Base-by-base conservation (phyloP, 2,888 invertebrate species). In the Lutraria lutraria region DNA sequence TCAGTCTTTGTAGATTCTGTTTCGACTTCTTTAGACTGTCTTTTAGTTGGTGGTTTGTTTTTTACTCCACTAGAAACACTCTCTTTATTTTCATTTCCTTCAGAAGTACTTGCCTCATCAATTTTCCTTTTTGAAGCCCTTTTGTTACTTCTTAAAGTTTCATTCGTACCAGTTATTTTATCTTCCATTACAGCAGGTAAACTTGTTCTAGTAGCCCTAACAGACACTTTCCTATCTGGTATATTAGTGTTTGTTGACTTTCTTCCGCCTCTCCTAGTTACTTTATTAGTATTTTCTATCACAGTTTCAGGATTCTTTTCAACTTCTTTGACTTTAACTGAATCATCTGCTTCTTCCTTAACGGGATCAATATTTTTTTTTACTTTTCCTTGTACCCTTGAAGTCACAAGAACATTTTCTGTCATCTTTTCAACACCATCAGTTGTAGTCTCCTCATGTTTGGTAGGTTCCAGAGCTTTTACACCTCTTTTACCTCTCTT, bases 101-200 rank as follows among this genome's bases (percentile, higher is more conserved):
- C 52, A 29, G 53, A 43, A 34, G n/a, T 16, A 56, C n/a, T 52
- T 52, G 52, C 68, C 53, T 63, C 72, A 25, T 52, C 54, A 8
- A 43, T 68, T 72, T 63, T 52, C n/a, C 52, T 21, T 52, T 52
- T 83, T 13, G 25, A 68, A 8, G 43, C 29, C 25, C 52, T 68
- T 63, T 19, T n/a, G 68, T 34, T 83, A 68, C 68, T 25, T 15
- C 52, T 52, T 34, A 21, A 19, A 29, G 25, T 81, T 31, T 19
- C 1, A 53, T 79, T 56, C 21, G 56, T 86, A 16, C 31, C 43
- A 53, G 29, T 43, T 31, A 54, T 12, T 21, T 76, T 54, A 16
- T 68, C 52, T 56, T 89, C 89, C 34, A 88, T 56, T 13, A 88
- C 89, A 53, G 80, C 79, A 63, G 87, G 89, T 34, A 85, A 54